Evolutionary conservation across 2,797 vertebrate species (phyloP).

Genomic region (Crocodylus rhombifer): DNA sequence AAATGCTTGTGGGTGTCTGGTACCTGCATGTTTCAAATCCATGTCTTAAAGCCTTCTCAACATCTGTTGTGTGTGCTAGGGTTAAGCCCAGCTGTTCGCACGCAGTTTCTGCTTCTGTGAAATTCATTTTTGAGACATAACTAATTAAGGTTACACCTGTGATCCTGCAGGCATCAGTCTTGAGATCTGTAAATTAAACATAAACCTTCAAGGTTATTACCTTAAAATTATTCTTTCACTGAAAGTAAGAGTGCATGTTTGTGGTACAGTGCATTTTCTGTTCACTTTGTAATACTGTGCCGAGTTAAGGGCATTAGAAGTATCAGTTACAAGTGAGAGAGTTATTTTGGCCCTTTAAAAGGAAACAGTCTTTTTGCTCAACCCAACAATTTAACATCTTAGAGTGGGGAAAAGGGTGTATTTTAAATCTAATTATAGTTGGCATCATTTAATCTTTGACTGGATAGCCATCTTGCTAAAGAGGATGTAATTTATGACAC

Average conservation of each 20-base stretch:
- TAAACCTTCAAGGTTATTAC: constrained; percentile 52
- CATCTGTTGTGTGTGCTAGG: constrained; percentile 75
- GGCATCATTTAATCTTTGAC: background rate
- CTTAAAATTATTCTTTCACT: background rate
- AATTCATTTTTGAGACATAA: constrained; percentile 62
- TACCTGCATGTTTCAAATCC: constrained; percentile 86
- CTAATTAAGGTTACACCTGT: constrained; percentile 74
- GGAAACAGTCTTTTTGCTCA: background rate
- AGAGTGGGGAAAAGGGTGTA: background rate
- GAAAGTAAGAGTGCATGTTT: background rate
- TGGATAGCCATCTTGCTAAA: background rate
- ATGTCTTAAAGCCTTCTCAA: constrained; percentile 71
- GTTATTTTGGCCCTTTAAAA: background rate
- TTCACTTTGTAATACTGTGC: background rate
- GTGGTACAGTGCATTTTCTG: background rate
- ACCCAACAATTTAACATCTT: background rate
- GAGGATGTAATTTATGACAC: background rate
- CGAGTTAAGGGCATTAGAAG: background rate
- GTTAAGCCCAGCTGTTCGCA: constrained; percentile 75
- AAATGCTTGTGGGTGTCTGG: background rate
- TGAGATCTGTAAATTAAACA: constrained; percentile 76
- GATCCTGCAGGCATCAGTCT: constrained; percentile 72
- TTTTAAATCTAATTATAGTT: background rate
- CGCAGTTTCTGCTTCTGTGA: constrained; percentile 72
- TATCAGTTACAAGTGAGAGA: background rate